These are phyloP conservation scores for Ectemnius lituratus DNA, from an alignment of 2,888 invertebrate species.

Conservation along the genomic window DNA sequence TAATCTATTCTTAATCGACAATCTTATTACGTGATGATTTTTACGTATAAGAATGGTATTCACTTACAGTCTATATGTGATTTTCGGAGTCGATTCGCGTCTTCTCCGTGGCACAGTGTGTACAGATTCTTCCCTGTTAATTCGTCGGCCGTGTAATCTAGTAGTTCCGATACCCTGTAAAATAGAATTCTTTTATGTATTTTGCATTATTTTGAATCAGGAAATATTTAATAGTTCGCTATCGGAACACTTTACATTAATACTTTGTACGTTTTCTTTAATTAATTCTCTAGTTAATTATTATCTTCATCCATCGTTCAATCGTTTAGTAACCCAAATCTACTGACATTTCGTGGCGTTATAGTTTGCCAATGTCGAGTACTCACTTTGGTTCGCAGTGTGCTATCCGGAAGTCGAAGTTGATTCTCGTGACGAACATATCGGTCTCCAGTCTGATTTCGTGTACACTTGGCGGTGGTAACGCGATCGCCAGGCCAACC, in stretches of 20 bases:
- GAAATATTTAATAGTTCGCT: no score
- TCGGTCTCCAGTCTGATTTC: constrained; percentile 96
- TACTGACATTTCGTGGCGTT: neutral
- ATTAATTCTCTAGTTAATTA: no score
- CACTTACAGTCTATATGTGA: constrained; percentile 97
- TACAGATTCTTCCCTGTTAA: constrained; percentile 95
- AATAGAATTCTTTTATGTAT: constrained; percentile 1
- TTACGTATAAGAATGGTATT: neutral
- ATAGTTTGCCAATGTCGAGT: neutral
- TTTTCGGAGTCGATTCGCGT: constrained; percentile 94
- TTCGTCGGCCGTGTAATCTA: constrained; percentile 96
- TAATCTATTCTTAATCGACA: neutral
- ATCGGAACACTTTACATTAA: no score
- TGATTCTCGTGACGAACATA: constrained; percentile 97
- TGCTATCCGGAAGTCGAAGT: constrained; percentile 96
- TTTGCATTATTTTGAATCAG: no score
- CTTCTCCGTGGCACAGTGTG: constrained; percentile 96
- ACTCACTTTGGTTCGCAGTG: constrained; percentile 97
- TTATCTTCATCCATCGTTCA: no score
- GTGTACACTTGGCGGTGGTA: constrained; percentile 98
- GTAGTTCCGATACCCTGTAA: constrained; percentile 91
- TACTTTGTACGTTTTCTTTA: no score
- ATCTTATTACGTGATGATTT: neutral
- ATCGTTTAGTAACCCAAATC: constrained; percentile 23
- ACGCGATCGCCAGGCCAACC: constrained; percentile 96